These are phyloP conservation scores for Pseudolaguvia tuberculata DNA, from an alignment of 2,113 vertebrate genomes.

Conservation along the genomic window DNA sequence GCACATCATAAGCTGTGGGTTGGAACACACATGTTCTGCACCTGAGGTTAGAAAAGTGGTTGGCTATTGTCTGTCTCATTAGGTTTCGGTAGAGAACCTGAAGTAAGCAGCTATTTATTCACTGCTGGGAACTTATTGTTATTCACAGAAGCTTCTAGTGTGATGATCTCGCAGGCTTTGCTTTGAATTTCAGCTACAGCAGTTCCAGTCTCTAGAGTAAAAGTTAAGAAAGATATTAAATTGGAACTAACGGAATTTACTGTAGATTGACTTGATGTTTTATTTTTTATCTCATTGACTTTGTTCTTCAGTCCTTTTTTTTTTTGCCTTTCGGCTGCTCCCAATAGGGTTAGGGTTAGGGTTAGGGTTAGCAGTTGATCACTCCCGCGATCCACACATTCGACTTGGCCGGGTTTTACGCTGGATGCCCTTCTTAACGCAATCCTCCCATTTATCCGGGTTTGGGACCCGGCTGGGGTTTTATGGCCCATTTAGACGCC, in stretches of 20 bases:
- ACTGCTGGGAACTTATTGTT: constrained; percentile 14
- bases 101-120: constrained; percentile 8
- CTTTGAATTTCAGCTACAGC: background rate
- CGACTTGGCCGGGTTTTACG: too few species aligned
- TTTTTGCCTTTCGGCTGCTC: too few species aligned
- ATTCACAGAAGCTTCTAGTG: background rate
- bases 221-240: background rate
- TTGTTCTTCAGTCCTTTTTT: background rate
- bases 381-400: too few species aligned
- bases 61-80: constrained; percentile 5
- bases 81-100: background rate
- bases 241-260: background rate
- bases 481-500: too few species aligned
- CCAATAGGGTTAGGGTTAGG: too few species aligned
- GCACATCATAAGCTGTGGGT: background rate
- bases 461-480: too few species aligned
- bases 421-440: too few species aligned
- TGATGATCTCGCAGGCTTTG: background rate
- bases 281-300: background rate
- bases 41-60: constrained; percentile 13
- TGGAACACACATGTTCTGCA: background rate
- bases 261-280: background rate
- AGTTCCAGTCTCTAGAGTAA: background rate
- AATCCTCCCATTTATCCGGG: too few species aligned
- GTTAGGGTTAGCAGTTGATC: too few species aligned